A percentile compares a stretch with the other conserved stretches of the same genome.
These are phyloP conservation scores for Lepidurus arcticus DNA, from an alignment of 1,140 invertebrate genomes.

Conservation along the genomic window DNA sequence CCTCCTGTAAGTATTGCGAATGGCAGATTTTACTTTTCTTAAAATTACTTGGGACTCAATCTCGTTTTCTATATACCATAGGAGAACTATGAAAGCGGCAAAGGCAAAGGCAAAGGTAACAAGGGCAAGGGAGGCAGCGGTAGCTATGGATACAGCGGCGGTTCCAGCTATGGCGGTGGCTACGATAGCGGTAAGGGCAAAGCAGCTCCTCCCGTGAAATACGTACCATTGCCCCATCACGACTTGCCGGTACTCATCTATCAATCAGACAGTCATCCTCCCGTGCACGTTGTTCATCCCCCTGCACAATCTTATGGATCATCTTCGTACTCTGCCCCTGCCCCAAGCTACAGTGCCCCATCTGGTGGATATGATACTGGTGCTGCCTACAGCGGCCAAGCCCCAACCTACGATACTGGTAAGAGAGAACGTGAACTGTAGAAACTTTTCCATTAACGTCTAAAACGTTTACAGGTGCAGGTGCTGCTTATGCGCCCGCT, in stretches of 20 bases:
- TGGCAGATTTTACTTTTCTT: too few species aligned
- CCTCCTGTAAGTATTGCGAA: constrained; percentile 30
- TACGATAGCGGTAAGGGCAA: constrained; percentile 35
- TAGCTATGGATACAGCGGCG: constrained; percentile 25
- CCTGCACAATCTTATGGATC: constrained; percentile 31
- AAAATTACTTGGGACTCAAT: not conserved
- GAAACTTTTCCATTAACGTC: too few species aligned
- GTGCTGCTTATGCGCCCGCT: too few species aligned
- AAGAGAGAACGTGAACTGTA: too few species aligned
- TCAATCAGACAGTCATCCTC: constrained; percentile 43
- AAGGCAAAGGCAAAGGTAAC: not conserved
- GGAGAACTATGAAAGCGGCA: constrained; percentile 11
- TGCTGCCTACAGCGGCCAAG: not conserved
- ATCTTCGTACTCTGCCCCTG: constrained; percentile 28
- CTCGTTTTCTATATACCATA: not conserved
- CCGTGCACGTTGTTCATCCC: constrained; percentile 44
- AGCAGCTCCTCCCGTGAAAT: constrained; percentile 42
- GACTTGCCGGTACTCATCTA: constrained; percentile 47
- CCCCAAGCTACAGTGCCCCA: constrained; percentile 33
- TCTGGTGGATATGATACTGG: constrained; percentile 8
- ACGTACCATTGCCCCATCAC: constrained; percentile 47
- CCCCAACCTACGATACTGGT: constrained; percentile 30
- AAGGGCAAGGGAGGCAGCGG: not conserved
- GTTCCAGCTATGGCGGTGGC: constrained; percentile 28
- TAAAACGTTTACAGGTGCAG: too few species aligned